These are phyloP conservation scores for Ornithoptera priamus DNA, from an alignment of 2,888 invertebrate genomes.

Conservation along the genomic window DNA sequence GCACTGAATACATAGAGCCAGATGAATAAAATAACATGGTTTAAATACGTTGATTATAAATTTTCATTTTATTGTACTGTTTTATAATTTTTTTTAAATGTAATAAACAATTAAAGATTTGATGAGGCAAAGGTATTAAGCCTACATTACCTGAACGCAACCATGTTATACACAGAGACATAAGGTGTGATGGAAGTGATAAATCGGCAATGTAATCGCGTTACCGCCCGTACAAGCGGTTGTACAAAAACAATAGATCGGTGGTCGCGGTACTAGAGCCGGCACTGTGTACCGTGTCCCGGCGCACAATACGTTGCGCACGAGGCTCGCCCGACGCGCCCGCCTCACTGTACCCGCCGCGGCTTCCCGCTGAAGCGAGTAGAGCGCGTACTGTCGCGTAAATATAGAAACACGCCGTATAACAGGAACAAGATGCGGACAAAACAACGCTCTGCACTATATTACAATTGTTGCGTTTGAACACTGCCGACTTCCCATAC, in stretches of 20 bases:
- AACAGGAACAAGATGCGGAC: conserved; percentile 69
- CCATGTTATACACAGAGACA: conserved; percentile 50
- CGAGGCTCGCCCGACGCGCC: conserved; percentile 35
- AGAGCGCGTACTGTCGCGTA: conserved; percentile 70
- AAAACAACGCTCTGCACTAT: conserved; percentile 48
- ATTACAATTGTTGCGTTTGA: conserved; percentile 38
- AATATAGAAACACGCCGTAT: conserved; percentile 72
- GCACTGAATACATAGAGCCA: conserved; percentile 14
- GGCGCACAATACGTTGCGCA: conserved; percentile 47
- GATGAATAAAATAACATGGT: background rate
- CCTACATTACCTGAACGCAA: conserved; percentile 53
- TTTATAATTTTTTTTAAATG: background rate
- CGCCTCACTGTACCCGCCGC: conserved; percentile 57
- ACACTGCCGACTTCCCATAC: conserved; percentile 26
- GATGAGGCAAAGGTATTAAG: background rate
- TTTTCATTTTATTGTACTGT: background rate
- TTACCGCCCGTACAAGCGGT: conserved; percentile 50
- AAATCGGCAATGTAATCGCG: conserved; percentile 44
- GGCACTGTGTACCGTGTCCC: conserved; percentile 46
- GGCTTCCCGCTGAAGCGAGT: conserved; percentile 67
- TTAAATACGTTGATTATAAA: conserved; percentile 6
- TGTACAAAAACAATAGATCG: conserved; percentile 48
- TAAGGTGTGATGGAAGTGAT: conserved; percentile 37
- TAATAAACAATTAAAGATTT: background rate
- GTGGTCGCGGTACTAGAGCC: conserved; percentile 41